These are phyloP conservation scores for Sebastolobus altivelis DNA, from an alignment of 2,797 vertebrate species.

Conservation along the genomic window DNA sequence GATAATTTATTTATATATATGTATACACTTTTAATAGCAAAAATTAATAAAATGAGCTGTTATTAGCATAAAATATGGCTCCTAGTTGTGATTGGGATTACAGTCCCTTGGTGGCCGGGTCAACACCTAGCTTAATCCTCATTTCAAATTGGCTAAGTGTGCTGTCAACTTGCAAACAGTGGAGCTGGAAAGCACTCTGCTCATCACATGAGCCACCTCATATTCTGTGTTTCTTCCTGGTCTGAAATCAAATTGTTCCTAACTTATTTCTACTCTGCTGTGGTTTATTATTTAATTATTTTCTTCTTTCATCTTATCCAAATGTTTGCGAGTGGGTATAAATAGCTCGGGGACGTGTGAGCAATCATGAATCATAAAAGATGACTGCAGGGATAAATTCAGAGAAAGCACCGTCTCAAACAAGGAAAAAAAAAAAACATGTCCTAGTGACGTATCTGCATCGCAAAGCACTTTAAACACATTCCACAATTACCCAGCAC, in stretches of 20 bases:
- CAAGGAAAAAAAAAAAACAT: background rate
- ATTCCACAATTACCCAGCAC: constrained; percentile 50
- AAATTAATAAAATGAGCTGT: constrained; percentile 80
- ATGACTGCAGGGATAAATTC: constrained; percentile 38
- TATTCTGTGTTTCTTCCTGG: constrained; percentile 8
- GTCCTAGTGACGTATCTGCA: constrained; percentile 4
- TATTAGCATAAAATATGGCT: constrained; percentile 75
- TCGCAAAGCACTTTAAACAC: constrained; percentile 49
- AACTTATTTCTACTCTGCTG: background rate
- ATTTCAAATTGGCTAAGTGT: constrained; percentile 57
- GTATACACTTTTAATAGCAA: constrained; percentile 69
- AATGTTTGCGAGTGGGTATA: constrained; percentile 9
- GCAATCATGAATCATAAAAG: constrained; percentile 34
- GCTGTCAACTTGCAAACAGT: constrained; percentile 37
- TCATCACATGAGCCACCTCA: constrained; percentile 18
- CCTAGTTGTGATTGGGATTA: constrained; percentile 63
- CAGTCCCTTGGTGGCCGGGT: constrained; percentile 49
- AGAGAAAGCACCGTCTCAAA: constrained; percentile 7
- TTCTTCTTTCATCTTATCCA: constrained; percentile 12
- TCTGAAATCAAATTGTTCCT: background rate
- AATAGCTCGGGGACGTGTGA: constrained; percentile 33
- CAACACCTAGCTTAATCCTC: constrained; percentile 65
- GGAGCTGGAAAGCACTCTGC: background rate
- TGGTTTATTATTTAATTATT: constrained; percentile 6
- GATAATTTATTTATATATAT: constrained; percentile 82